phyloP scores from a whole-genome alignment of 2,888 invertebrate species.

The Drosophila setosimentum region DNA sequence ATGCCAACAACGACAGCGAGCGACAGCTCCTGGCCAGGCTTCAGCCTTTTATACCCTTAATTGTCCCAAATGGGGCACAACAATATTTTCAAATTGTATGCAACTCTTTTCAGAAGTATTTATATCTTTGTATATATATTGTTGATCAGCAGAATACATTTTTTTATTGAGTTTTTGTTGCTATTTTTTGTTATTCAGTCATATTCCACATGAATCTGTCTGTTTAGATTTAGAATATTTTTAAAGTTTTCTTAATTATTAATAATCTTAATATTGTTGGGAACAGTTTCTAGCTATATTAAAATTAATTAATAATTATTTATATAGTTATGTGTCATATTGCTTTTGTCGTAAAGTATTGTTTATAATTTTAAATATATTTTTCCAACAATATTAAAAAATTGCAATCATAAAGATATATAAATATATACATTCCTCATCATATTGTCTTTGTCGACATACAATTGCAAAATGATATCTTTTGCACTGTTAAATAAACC shows the following conservation, averaged over 20 bases:
- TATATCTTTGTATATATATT: background rate
- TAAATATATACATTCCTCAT: background rate
- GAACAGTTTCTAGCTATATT: background rate
- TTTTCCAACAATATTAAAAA: background rate
- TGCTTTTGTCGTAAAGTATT: too few species aligned
- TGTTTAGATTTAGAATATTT: background rate
- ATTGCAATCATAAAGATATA: background rate
- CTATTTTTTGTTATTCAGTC: too few species aligned
- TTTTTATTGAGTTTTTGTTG: background rate
- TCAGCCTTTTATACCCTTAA: slow-evolving; percentile 33
- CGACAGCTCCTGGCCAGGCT: slow-evolving; percentile 77
- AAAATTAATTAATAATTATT: too few species aligned
- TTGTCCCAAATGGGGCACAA: background rate
- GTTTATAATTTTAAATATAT: background rate
- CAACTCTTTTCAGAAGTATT: background rate
- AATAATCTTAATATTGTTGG: background rate
- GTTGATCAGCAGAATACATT: background rate
- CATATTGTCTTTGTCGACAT: background rate
- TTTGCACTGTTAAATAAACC: background rate
- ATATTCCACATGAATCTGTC: too few species aligned
- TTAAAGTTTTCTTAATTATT: background rate
- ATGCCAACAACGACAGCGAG: slow-evolving; percentile 49
- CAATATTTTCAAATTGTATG: background rate
- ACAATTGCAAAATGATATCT: background rate
- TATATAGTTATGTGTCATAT: too few species aligned